Conservation (phyloP, 2,113 vertebrate genomes). For the Sphyrna mokarran region DNA sequence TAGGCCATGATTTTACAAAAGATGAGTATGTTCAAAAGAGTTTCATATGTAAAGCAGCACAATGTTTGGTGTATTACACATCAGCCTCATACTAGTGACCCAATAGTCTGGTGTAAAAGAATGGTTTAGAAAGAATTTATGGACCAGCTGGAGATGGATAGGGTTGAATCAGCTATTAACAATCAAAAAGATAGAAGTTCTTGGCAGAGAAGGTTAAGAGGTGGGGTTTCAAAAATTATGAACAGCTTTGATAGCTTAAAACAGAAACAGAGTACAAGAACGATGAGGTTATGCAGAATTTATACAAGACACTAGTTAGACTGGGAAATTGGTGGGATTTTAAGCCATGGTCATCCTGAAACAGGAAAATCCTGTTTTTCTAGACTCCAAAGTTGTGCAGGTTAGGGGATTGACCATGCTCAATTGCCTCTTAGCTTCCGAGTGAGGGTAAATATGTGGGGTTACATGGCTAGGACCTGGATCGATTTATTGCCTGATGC, state of each 20-base stretch:
- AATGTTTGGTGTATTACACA: background rate
- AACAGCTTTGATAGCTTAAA: background rate
- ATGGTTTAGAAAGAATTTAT: background rate
- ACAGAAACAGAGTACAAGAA: too few relatives aligned
- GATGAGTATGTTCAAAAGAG: background rate
- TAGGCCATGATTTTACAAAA: background rate
- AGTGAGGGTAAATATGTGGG: too few relatives aligned
- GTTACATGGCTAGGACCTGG: too few relatives aligned
- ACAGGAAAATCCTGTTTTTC: too few relatives aligned
- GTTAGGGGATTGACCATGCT: too few relatives aligned
- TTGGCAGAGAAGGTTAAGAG: background rate
- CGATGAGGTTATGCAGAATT: too few relatives aligned
- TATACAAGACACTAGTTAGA: too few relatives aligned
- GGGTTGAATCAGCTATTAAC: background rate
- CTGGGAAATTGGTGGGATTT: too few relatives aligned
- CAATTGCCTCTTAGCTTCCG: too few relatives aligned
- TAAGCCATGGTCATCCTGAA: too few relatives aligned
- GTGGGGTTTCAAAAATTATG: background rate
- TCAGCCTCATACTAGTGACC: background rate
- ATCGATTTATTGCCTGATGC: too few relatives aligned
- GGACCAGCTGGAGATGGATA: background rate
- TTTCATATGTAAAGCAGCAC: background rate
- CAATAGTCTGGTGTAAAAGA: background rate
- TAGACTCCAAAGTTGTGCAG: too few relatives aligned
- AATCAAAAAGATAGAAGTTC: background rate